Conservation (phyloP, 2,888 invertebrate species). For the Penaeus monodon region DNA sequence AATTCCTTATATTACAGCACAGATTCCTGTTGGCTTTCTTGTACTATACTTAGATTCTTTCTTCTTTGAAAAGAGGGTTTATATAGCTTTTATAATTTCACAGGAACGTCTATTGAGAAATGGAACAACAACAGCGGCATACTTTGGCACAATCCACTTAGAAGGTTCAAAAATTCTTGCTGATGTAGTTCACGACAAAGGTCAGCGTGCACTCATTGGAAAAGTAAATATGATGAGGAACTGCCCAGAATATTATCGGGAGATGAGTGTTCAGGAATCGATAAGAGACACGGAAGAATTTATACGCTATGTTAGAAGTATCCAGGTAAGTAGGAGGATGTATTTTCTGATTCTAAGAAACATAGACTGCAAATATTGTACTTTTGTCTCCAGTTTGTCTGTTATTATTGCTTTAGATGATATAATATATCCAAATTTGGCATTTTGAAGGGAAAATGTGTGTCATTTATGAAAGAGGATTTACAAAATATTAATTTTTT, state of each 20-base stretch:
- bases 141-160: constrained; percentile 84
- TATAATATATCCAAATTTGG: not conserved
- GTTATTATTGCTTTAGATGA: not conserved
- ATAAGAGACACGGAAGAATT: constrained; percentile 64
- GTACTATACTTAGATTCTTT: too few relatives aligned
- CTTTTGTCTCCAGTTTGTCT: not conserved
- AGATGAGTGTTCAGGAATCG: constrained; percentile 60
- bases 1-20: not conserved
- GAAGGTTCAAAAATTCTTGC: constrained; percentile 81
- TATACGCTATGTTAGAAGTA: constrained; percentile 57
- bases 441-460: too few relatives aligned
- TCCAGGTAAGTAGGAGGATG: constrained; percentile 46
- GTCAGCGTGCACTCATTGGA: constrained; percentile 83
- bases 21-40: not conserved
- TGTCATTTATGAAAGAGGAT: not conserved
- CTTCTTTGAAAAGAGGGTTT: not conserved
- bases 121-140: constrained; percentile 91
- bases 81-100: constrained; percentile 3
- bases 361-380: too few relatives aligned
- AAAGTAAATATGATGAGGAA: constrained; percentile 65
- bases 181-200: constrained; percentile 76
- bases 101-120: constrained; percentile 77
- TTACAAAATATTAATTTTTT: not conserved
- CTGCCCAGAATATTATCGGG: constrained; percentile 64
- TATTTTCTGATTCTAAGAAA: not conserved